Evolutionary conservation across 1,140 invertebrate genomes (phyloP), one percentile per base, ranked within the genome.

Genomic region (Drosophila subobscura): DNA sequence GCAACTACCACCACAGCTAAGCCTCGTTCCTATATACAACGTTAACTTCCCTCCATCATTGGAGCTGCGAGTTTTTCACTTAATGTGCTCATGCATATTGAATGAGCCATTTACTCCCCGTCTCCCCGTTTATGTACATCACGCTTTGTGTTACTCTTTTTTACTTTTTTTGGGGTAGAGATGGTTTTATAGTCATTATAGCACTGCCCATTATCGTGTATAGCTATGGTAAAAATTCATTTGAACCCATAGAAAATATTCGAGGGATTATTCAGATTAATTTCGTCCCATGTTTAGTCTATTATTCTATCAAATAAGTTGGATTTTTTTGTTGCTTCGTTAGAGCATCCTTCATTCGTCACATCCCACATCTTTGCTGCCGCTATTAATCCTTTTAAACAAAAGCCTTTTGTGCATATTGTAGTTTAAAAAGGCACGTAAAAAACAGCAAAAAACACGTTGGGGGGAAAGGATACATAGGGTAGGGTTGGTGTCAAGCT

Each of bases 41-140:
- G 20, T 12, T 68, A 55, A 8, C 58, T 55, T 49, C 77, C 66
- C 72, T 46, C 46, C 42, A 33, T 20, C 22, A 12, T 16, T 49
- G 47, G 47, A 27, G 65, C 41, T 50, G 54, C 53, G 45, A 49
- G 53, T 60, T 79, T 67, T 66, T 81, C 77, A 71, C 86, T 85
- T 85, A 86, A 85, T 85, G 81, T 71, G 61, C 65, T 78, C 74
- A 86, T 85, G 70, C 54, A 85, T 85, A 86, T 81, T 85, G 68
- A 41, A 85, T 81, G 46, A 77, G 79, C 68, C 70, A 75, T 81
- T 86, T 85, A 77, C 74, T 59, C 68, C 63, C 60, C 37, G 42
- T 33, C 74, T 59, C 68, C 63, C 60, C 37, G 42, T 33, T 58
- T 49, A 7, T 55, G 25, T 23, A 16, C 29, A 22, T 22, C 52